phyloP scores from a whole-genome alignment of 2,113 vertebrate genomes.

The Vireo altiloquus region DNA sequence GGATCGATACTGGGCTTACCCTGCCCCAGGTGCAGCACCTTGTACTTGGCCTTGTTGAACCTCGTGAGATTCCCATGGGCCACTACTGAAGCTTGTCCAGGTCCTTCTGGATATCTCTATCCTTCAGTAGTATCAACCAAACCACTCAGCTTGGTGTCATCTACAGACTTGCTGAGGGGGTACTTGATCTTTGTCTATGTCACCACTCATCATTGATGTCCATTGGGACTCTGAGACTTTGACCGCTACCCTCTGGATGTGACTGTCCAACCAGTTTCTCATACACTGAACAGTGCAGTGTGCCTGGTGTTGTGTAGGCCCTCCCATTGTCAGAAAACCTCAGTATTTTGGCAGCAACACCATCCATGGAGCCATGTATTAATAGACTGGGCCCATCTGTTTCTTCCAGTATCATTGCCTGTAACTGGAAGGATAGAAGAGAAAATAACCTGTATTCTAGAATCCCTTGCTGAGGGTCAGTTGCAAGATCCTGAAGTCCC shows the following conservation, averaged over 20 bases:
- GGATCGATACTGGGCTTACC: neutral
- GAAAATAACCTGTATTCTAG: neutral
- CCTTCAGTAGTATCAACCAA: neutral
- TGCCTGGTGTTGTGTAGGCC: neutral
- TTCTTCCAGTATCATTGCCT: neutral
- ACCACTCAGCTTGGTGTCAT: neutral
- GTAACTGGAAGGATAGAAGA: neutral
- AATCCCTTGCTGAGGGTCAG: fast-evolving
- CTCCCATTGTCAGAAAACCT: neutral
- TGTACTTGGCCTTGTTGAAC: neutral
- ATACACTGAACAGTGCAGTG: neutral
- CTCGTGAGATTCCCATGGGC: neutral
- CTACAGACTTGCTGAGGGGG: neutral
- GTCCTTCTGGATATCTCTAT: neutral
- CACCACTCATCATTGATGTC: neutral
- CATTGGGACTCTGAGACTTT: neutral
- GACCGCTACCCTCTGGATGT: neutral
- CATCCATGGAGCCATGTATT: neutral
- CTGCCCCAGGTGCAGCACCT: neutral
- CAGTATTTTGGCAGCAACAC: neutral
- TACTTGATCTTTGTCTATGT: neutral
- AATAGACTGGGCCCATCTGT: neutral
- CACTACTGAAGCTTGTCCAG: neutral
- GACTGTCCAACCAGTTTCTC: neutral
- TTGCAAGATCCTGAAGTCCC: neutral